Base-by-base conservation (phyloP, 2,113 vertebrate species). In the Burhinus bistriatus region DNA sequence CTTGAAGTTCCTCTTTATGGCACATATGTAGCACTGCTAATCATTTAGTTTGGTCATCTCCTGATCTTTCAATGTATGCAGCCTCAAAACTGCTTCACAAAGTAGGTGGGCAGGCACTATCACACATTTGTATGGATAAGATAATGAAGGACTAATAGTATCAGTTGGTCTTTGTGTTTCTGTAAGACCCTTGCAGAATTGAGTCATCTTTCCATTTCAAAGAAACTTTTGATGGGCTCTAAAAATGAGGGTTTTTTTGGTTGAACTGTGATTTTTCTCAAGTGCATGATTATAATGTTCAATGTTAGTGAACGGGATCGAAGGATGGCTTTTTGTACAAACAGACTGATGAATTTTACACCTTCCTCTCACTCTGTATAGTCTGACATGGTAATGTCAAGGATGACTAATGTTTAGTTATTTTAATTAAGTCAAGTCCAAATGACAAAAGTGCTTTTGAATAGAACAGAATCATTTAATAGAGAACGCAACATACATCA, bases 401-500 rank as follows among this genome's bases (percentile, higher is more conserved):
- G n/a, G 15, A 45, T 76, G 17, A 86, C 23, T 87, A 45, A 45
- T 38, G 13, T 15, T 42, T 26, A 79, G 29, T 90, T 86, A 68
- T 32, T 89, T 95, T 51, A 62, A 64, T 87, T 83, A 70, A 55
- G 32, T 40, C 32, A 78, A 84, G 49, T 80, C 26, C 49, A 57
- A 57, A 83, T 83, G 44, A 42, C 45, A 54, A 45, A 82, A 65
- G 15, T 66, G 27, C 34, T 29, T 64, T 72, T 64, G 52, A 91
- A 54, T 26, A 65, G 49, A 83, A 84, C 59, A 69, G 3, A 49
- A 10, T n/a, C 3, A 17, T 81, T 64, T 76, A 69, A 34, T 34
- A 30, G 26, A 45, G 36, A 55, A 32, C 49, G 15, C 15, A 51
- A 1, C 0, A 0, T 91, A 36, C 7, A 22, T 76, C 9, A 49